These are phyloP conservation scores for Dermolepida albohirtum DNA, from an alignment of 2,888 invertebrate genomes.

Conservation along the genomic window DNA sequence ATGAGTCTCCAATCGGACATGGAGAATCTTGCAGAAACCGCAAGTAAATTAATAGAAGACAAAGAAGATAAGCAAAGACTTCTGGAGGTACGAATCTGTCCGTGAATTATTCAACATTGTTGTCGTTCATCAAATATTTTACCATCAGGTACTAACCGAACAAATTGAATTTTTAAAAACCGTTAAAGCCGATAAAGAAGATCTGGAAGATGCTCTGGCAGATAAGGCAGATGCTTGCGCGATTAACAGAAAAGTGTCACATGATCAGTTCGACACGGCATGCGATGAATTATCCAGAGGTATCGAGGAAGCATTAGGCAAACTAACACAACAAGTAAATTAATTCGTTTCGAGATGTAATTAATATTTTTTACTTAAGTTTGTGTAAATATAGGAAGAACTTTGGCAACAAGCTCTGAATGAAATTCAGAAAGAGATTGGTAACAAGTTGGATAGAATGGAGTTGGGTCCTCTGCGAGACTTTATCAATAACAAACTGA, in stretches of 20 bases:
- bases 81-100: conserved; percentile 65
- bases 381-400: conserved; percentile 66
- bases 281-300: conserved; percentile 75
- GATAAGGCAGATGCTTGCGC: conserved; percentile 79
- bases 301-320: conserved; percentile 73
- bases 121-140: not conserved
- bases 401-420: conserved; percentile 75
- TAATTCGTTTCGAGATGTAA: not conserved
- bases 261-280: conserved; percentile 77
- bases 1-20: conserved; percentile 64
- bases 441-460: conserved; percentile 74
- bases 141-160: conserved; percentile 70
- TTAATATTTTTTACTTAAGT: not conserved
- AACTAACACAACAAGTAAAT: conserved; percentile 71
- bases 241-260: conserved; percentile 79
- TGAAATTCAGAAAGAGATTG: conserved; percentile 76
- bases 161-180: conserved; percentile 75
- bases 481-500: conserved; percentile 73
- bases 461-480: conserved; percentile 75
- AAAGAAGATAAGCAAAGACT: conserved; percentile 68
- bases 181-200: conserved; percentile 77
- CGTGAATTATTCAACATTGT: no score
- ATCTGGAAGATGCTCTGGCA: conserved; percentile 77
- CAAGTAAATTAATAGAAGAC: conserved; percentile 68
- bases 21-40: conserved; percentile 60